These are phyloP conservation scores for Colaptes auratus DNA, from an alignment of 2,113 vertebrate genomes.

Conservation along the genomic window DNA sequence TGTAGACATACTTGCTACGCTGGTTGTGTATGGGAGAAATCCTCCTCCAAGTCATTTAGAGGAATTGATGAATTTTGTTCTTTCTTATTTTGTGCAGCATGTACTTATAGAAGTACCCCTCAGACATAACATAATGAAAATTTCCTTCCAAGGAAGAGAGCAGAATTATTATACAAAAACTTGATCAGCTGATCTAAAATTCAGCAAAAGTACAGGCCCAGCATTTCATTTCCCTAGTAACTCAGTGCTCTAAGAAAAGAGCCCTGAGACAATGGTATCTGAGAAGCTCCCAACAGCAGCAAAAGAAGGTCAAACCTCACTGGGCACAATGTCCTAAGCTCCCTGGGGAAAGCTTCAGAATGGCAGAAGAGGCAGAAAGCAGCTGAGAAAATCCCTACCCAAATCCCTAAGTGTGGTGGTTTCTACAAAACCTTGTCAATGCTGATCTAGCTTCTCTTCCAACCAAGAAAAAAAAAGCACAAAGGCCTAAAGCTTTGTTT, in stretches of 20 bases:
- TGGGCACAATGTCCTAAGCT: background rate
- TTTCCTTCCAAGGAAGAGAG: background rate
- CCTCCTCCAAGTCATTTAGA: background rate
- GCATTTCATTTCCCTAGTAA: background rate
- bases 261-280: background rate
- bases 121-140: background rate
- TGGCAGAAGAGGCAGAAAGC: background rate
- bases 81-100: background rate
- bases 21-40: background rate
- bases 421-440: background rate
- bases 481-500: background rate
- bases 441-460: background rate
- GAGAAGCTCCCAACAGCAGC: background rate
- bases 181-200: background rate
- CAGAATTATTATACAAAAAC: background rate
- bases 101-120: background rate
- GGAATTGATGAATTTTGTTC: background rate
- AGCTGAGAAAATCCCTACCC: background rate
- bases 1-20: background rate
- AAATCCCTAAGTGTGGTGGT: background rate
- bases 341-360: background rate
- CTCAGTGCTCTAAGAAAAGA: background rate
- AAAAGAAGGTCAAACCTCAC: background rate
- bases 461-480: background rate
- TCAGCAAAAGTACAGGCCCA: background rate